These are phyloP conservation scores for Buathra laborator DNA, from an alignment of 2,888 invertebrate species.

Conservation along the genomic window DNA sequence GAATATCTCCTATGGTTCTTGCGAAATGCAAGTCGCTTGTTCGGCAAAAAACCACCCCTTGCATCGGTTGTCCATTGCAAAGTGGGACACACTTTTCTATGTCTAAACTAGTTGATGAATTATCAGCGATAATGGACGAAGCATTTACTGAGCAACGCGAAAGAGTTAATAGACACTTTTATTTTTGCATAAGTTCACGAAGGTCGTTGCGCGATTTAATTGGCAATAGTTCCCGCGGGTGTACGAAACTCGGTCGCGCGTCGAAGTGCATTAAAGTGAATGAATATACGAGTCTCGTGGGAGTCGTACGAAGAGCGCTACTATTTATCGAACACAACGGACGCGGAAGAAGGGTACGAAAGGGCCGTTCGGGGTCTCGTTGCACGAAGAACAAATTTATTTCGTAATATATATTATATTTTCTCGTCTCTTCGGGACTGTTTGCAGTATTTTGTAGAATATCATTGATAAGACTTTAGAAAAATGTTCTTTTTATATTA, in stretches of 20 bases:
- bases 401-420: neutral
- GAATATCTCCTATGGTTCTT: constrained; percentile 43
- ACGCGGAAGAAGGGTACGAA: constrained; percentile 28
- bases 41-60: neutral
- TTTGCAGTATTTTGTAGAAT: neutral
- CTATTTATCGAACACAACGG: constrained; percentile 74
- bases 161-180: neutral
- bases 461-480: too few species aligned
- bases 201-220: constrained; percentile 74
- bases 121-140: neutral
- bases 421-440: constrained; percentile 18
- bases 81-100: neutral
- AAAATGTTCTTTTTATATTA: too few species aligned
- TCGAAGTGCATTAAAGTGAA: constrained; percentile 75
- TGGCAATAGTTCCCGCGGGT: constrained; percentile 73
- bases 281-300: constrained; percentile 76
- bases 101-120: neutral
- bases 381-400: constrained; percentile 49
- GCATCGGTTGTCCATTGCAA: neutral
- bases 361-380: constrained; percentile 52
- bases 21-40: constrained; percentile 9
- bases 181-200: constrained; percentile 36
- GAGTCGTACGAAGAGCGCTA: constrained; percentile 66
- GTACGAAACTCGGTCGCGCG: constrained; percentile 46
- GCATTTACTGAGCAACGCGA: neutral